These are phyloP conservation scores for Drosophila busckii DNA, from an alignment of 1,140 invertebrate species.

Conservation along the genomic window DNA sequence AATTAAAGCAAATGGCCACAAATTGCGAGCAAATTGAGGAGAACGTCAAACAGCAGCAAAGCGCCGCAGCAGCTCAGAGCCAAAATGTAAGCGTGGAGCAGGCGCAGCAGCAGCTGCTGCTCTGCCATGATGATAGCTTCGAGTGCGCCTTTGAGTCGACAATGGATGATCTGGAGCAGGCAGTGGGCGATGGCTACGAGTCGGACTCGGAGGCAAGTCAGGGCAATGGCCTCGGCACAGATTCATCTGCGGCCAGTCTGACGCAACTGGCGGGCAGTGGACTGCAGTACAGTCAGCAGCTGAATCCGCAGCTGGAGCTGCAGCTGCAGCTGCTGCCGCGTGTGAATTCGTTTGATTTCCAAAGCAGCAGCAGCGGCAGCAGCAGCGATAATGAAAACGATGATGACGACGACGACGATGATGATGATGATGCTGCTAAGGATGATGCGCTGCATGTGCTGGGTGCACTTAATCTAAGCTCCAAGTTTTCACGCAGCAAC, in stretches of 20 bases:
- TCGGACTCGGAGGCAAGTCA: constrained; percentile 66
- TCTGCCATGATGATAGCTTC: constrained; percentile 52
- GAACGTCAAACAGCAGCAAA: constrained; percentile 47
- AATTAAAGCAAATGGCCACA: constrained; percentile 58
- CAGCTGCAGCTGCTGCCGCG: constrained; percentile 46
- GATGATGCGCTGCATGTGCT: constrained; percentile 27
- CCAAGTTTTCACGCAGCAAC: constrained; percentile 37
- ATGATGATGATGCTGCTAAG: constrained; percentile 28
- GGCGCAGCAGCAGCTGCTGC: background rate
- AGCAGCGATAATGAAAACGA: constrained; percentile 52
- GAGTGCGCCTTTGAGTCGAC: constrained; percentile 71
- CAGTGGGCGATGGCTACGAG: constrained; percentile 64
- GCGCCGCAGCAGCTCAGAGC: constrained; percentile 1
- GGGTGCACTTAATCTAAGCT: constrained; percentile 36
- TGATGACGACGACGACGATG: constrained; percentile 35
- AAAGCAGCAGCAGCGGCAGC: constrained; percentile 60
- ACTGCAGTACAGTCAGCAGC: constrained; percentile 30
- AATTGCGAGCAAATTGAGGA: constrained; percentile 64
- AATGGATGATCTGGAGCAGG: constrained; percentile 71
- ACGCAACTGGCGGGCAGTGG: constrained; percentile 27
- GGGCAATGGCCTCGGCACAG: constrained; percentile 45
- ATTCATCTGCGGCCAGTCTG: constrained; percentile 45
- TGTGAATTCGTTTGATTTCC: constrained; percentile 61
- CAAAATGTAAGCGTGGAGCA: constrained; percentile 7
- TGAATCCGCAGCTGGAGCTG: constrained; percentile 16